Evolutionary conservation across 2,888 invertebrate species (phyloP).

Genomic region (Dicranocentrus wangi): DNA sequence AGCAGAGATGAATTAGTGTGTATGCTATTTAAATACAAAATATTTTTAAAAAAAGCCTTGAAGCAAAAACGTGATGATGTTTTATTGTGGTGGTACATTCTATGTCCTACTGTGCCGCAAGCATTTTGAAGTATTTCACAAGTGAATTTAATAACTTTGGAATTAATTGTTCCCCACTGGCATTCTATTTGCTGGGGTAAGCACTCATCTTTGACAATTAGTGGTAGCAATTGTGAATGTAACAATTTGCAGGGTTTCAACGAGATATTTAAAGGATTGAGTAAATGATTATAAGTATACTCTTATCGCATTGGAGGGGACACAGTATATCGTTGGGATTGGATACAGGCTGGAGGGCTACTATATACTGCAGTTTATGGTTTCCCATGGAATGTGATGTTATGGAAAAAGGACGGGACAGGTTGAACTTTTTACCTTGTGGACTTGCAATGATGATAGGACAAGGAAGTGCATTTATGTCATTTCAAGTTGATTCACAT

Average conservation of each 20-base stretch:
- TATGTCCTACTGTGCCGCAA: slow-evolving; percentile 15
- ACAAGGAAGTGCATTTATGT: slow-evolving; percentile 34
- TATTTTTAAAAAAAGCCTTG: too few relatives aligned
- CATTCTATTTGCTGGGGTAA: not conserved
- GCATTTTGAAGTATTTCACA: slow-evolving; percentile 22
- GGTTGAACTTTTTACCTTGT: not conserved
- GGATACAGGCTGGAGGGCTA: too few relatives aligned
- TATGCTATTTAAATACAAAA: too few relatives aligned
- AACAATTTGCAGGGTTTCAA: not conserved
- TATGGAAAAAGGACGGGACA: not conserved
- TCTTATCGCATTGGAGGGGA: too few relatives aligned
- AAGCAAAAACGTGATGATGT: slow-evolving; percentile 13
- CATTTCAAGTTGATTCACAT: slow-evolving; percentile 22
- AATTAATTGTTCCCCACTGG: slow-evolving; percentile 35
- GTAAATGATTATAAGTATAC: too few relatives aligned
- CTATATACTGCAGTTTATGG: too few relatives aligned
- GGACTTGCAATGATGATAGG: slow-evolving; percentile 12
- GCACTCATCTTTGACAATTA: not conserved
- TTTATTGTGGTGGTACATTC: slow-evolving; percentile 48
- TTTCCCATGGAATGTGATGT: not conserved
- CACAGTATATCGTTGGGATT: too few relatives aligned
- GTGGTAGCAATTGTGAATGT: not conserved
- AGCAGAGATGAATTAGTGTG: too few relatives aligned
- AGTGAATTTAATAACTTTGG: slow-evolving; percentile 23
- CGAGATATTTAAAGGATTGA: too few relatives aligned